A percentile compares a stretch with the other conserved stretches of the same genome.
These are phyloP conservation scores for Gambelia wislizenii DNA, from an alignment of 2,797 vertebrate genomes.

Conservation along the genomic window DNA sequence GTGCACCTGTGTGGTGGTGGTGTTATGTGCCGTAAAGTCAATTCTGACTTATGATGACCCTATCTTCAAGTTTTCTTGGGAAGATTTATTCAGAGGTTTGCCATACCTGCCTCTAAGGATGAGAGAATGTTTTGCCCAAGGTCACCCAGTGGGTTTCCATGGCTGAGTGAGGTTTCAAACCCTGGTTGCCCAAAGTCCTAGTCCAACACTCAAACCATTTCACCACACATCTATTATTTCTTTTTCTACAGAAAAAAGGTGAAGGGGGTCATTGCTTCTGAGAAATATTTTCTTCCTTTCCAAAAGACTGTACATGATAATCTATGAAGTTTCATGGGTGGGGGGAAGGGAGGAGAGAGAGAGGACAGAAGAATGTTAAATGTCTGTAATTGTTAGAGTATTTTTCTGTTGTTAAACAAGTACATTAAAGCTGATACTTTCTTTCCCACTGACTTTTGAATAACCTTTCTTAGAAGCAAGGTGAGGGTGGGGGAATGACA, in stretches of 20 bases:
- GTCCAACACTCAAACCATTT: too few relatives aligned
- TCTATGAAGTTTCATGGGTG: neutral
- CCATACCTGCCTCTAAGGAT: too few relatives aligned
- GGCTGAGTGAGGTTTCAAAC: too few relatives aligned
- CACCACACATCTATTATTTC: neutral
- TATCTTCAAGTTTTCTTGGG: too few relatives aligned
- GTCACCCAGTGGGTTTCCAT: too few relatives aligned
- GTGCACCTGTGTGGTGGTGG: neutral
- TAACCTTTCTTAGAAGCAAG: neutral
- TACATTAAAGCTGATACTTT: slow-evolving; percentile 3
- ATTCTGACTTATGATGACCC: too few relatives aligned
- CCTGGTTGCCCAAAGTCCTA: too few relatives aligned
- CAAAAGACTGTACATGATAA: neutral
- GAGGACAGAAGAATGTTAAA: slow-evolving; percentile 4
- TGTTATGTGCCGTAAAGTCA: too few relatives aligned
- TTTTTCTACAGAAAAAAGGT: neutral
- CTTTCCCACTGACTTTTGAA: neutral
- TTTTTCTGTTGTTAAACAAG: slow-evolving; percentile 2
- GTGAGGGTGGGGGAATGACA: neutral
- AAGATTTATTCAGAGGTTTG: too few relatives aligned
- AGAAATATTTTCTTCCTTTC: neutral
- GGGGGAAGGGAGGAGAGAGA: too few relatives aligned
- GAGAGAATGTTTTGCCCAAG: too few relatives aligned
- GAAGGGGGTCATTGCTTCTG: neutral
- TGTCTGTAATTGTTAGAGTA: neutral